phyloP scores from a whole-genome alignment of 35 echinoderm and acorn worm genomes.

The Chiridota heheva region DNA sequence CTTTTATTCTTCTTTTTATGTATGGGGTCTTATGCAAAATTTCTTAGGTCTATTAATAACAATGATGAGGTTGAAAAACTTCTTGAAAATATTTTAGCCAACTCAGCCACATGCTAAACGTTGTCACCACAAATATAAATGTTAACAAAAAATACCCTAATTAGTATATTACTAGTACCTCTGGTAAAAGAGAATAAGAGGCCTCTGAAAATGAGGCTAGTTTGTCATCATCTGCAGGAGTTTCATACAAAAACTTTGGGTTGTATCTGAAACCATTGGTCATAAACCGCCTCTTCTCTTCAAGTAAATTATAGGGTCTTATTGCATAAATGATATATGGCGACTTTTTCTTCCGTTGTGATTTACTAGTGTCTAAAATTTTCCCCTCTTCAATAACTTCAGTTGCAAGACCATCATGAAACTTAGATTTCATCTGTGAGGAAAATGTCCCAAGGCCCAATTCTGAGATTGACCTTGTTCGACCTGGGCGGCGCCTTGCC shows the following conservation, averaged over 20 bases:
- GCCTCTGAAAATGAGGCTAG: constrained; percentile 48
- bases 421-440: constrained; percentile 33
- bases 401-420: background rate
- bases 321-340: constrained; percentile 70
- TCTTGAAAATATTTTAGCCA: no score
- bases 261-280: constrained; percentile 58
- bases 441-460: constrained; percentile 30
- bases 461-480: background rate
- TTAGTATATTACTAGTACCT: constrained; percentile 50
- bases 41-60: no score
- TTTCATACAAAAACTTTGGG: constrained; percentile 68
- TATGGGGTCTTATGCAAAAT: no score
- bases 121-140: no score
- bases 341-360: constrained; percentile 52
- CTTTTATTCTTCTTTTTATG: no score
- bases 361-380: constrained; percentile 18
- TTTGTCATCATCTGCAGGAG: constrained; percentile 51
- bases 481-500: background rate
- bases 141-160: no score
- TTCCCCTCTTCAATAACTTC: background rate
- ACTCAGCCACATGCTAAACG: no score
- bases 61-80: no score
- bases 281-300: constrained; percentile 72
- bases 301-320: constrained; percentile 67
- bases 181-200: constrained; percentile 55